Conservation (phyloP, 2,797 vertebrate genomes). For the Rhincodon typus region DNA sequence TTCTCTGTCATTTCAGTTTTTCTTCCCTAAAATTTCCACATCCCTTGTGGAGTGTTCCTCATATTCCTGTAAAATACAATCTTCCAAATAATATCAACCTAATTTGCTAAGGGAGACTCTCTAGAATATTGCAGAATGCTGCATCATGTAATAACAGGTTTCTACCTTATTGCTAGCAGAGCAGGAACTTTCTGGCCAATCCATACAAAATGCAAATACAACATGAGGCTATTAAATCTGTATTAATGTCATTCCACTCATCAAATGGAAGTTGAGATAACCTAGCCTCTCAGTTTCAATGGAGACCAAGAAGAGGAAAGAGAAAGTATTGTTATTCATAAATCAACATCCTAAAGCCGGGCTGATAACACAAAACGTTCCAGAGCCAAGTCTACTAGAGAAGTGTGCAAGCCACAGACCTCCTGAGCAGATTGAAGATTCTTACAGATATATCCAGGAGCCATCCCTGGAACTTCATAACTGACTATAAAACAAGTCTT, state of each 20-base stretch:
- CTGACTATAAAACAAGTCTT: background rate
- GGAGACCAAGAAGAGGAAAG: background rate
- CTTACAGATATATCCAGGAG: background rate
- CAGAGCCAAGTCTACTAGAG: background rate
- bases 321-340: background rate
- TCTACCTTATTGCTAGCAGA: background rate
- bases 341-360: background rate
- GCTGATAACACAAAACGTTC: background rate
- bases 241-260: background rate
- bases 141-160: background rate
- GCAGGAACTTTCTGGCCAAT: background rate
- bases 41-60: background rate
- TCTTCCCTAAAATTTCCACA: background rate
- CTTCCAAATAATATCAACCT: background rate
- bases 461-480: background rate
- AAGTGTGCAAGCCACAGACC: background rate
- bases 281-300: background rate
- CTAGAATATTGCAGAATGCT: background rate
- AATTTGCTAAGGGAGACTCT: background rate
- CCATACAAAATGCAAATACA: background rate
- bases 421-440: background rate
- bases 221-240: background rate
- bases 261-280: background rate
- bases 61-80: background rate
- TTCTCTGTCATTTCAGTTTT: background rate